phyloP scores from a whole-genome alignment of 2,888 invertebrate genomes.

The Syrista parreyssii region DNA sequence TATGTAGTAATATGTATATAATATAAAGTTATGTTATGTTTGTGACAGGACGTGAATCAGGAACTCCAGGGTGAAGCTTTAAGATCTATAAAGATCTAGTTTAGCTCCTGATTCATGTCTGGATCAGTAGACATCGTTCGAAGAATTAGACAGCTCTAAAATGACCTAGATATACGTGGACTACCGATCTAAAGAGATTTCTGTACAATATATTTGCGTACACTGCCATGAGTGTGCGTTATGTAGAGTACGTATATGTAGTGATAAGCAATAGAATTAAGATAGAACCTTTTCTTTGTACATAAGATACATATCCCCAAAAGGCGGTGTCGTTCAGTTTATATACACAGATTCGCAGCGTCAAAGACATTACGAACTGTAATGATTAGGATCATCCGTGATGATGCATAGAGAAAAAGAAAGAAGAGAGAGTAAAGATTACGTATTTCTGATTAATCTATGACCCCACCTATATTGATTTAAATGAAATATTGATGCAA shows the following conservation, averaged over 20 bases:
- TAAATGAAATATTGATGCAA: conserved; percentile 50
- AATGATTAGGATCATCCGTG: conserved; percentile 10
- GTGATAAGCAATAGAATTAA: conserved; percentile 26
- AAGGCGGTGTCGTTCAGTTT: conserved; percentile 50
- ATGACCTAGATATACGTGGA: conserved; percentile 16
- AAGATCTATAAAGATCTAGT: neutral
- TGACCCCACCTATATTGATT: conserved; percentile 51
- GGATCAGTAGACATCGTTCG: neutral
- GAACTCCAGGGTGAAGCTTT: neutral
- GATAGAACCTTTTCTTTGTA: conserved; percentile 52
- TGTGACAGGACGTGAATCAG: neutral
- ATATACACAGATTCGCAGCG: conserved; percentile 45
- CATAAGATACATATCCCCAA: conserved; percentile 63
- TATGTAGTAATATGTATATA: conserved; percentile 23
- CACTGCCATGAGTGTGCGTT: conserved; percentile 8
- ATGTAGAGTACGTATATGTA: conserved; percentile 26
- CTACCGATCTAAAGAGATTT: conserved; percentile 11
- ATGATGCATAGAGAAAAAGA: conserved; percentile 14
- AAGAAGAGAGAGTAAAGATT: conserved; percentile 11
- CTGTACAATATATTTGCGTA: conserved; percentile 20
- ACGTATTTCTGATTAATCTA: conserved; percentile 35
- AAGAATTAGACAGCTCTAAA: conserved; percentile 8
- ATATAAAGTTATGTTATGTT: conserved; percentile 3
- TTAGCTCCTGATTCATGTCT: conserved; percentile 4
- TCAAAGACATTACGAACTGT: conserved; percentile 33